These are phyloP conservation scores for Mythimna impura DNA, from an alignment of 2,888 invertebrate genomes.

Conservation along the genomic window DNA sequence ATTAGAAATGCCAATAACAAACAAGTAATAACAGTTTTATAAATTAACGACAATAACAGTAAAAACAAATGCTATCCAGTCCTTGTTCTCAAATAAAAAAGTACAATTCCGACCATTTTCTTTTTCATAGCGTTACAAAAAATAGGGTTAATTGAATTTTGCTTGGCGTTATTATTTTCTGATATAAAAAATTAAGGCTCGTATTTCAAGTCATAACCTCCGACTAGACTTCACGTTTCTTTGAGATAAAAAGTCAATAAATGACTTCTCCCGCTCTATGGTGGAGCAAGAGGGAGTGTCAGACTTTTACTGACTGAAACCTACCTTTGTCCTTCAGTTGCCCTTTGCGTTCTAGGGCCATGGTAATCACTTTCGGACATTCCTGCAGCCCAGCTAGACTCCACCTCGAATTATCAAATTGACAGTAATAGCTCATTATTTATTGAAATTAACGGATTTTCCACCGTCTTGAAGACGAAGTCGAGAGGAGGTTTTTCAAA, in stretches of 20 bases:
- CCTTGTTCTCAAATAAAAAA: slow-evolving; percentile 23
- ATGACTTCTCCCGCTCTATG: no score
- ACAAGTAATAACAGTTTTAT: slow-evolving; percentile 43
- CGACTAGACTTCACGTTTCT: no score
- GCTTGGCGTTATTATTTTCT: slow-evolving; percentile 48
- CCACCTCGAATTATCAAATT: no score
- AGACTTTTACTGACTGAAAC: no score
- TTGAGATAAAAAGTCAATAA: no score
- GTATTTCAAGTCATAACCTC: not conserved
- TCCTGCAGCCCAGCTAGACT: no score
- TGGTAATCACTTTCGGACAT: no score
- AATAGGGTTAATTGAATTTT: slow-evolving; percentile 59
- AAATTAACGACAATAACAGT: slow-evolving; percentile 37
- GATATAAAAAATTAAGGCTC: slow-evolving; percentile 46
- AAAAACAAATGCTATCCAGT: slow-evolving; percentile 34
- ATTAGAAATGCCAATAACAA: slow-evolving; percentile 35
- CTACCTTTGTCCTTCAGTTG: no score
- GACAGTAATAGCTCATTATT: not conserved
- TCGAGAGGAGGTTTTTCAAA: no score
- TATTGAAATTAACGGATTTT: not conserved
- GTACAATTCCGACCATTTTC: slow-evolving; percentile 13
- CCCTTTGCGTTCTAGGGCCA: no score
- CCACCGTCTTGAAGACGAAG: no score
- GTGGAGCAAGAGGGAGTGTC: no score
- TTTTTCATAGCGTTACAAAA: slow-evolving; percentile 29